Conservation (phyloP, 2,888 invertebrate species). For the Pimpla rufipes region DNA sequence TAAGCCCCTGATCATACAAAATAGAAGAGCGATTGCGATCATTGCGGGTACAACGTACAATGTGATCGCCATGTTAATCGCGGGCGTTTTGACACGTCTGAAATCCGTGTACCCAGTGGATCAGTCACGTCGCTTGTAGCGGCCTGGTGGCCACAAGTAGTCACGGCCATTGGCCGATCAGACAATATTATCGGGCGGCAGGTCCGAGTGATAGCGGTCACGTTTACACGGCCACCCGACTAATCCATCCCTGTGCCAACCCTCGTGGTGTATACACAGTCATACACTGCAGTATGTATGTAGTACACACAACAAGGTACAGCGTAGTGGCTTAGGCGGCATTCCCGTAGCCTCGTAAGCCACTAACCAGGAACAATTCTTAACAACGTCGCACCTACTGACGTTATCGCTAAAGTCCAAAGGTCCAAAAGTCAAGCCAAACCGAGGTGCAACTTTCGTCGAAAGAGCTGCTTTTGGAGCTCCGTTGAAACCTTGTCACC, state of each 20-base stretch:
- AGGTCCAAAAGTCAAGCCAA: slow-evolving; percentile 3
- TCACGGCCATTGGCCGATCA: slow-evolving; percentile 40
- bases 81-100: slow-evolving; percentile 40
- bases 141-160: slow-evolving; percentile 22
- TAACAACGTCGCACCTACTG: not conserved
- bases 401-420: not conserved
- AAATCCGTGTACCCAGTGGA: slow-evolving; percentile 51
- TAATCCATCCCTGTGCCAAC: slow-evolving; percentile 36
- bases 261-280: slow-evolving; percentile 37
- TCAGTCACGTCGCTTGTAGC: slow-evolving; percentile 33
- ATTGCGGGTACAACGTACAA: slow-evolving; percentile 12
- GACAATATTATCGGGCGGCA: slow-evolving; percentile 50
- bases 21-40: slow-evolving; percentile 14
- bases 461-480: not conserved
- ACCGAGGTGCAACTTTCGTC: not conserved
- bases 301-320: slow-evolving; percentile 30
- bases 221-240: slow-evolving; percentile 48
- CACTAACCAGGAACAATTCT: slow-evolving; percentile 17
- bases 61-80: slow-evolving; percentile 44
- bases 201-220: slow-evolving; percentile 52
- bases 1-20: slow-evolving; percentile 18
- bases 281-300: slow-evolving; percentile 17
- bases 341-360: slow-evolving; percentile 7
- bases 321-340: not conserved
- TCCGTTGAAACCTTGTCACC: not conserved